Conservation (phyloP, 2,888 invertebrate species). For the Lasioglossum pauxillum region DNA sequence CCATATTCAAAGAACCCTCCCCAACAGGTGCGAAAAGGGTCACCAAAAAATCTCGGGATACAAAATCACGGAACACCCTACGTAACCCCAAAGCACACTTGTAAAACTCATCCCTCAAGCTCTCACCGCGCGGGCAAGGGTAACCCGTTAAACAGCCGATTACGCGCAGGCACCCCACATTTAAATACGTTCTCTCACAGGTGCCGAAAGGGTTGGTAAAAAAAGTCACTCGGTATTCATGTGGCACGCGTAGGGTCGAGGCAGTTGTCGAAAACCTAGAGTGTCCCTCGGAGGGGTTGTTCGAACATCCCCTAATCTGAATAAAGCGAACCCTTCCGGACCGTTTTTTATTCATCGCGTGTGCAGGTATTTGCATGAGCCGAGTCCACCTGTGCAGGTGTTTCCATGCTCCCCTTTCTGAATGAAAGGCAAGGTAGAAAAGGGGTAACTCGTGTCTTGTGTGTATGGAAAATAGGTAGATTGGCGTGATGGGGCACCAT, state of each 20-base stretch:
- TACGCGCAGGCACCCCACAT: background rate
- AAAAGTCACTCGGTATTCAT: conserved; percentile 38
- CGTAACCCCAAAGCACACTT: background rate
- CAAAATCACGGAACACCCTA: background rate
- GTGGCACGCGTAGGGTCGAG: conserved; percentile 48
- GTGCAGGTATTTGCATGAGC: conserved; percentile 79
- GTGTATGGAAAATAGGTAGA: conserved; percentile 75
- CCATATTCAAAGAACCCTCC: background rate
- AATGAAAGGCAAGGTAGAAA: conserved; percentile 59
- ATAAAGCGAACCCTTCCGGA: conserved; percentile 79
- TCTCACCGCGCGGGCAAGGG: background rate
- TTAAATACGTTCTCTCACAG: conserved; percentile 18
- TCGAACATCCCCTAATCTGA: conserved; percentile 80
- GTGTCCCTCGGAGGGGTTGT: conserved; percentile 69
- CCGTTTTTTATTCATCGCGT: conserved; percentile 74
- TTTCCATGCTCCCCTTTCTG: conserved; percentile 70
- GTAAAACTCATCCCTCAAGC: background rate
- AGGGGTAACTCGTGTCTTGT: conserved; percentile 63
- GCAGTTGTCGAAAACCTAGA: conserved; percentile 71
- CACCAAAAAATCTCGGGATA: background rate
- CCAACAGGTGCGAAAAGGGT: background rate
- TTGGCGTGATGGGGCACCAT: conserved; percentile 54
- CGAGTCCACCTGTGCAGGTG: conserved; percentile 73
- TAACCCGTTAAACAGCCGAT: background rate
- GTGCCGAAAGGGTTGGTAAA: conserved; percentile 31